Percentiles rank a stretch among this genome's conserved stretches.
These are phyloP conservation scores for Heliconius erato DNA, from an alignment of 2,888 invertebrate genomes.

Conservation along the genomic window DNA sequence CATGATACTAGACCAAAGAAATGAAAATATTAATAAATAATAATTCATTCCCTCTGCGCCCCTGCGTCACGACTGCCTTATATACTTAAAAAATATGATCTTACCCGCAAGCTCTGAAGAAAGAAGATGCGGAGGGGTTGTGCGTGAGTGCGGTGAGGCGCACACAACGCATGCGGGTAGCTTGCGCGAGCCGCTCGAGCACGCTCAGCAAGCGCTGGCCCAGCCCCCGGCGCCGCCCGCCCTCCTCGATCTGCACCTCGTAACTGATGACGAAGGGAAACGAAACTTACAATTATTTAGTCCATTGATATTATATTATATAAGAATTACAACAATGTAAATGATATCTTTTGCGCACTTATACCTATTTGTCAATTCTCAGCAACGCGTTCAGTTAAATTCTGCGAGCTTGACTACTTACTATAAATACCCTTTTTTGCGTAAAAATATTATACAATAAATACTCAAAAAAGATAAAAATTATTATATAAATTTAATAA, in stretches of 20 bases:
- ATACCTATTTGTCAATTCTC: not conserved
- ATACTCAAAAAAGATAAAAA: no score
- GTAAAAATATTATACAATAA: no score
- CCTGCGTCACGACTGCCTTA: no score
- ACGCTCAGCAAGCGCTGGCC: conserved; percentile 93
- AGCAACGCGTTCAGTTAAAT: no score
- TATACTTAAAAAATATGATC: conserved; percentile 48
- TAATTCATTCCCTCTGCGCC: no score
- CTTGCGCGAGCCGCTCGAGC: conserved; percentile 90
- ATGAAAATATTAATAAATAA: no score
- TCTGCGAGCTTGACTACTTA: no score
- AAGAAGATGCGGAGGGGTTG: conserved; percentile 89
- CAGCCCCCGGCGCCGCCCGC: conserved; percentile 90
- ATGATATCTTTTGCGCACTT: not conserved
- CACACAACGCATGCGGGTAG: conserved; percentile 92
- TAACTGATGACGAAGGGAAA: conserved; percentile 85
- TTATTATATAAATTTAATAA: no score
- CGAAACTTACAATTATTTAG: not conserved
- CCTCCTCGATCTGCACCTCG: conserved; percentile 93
- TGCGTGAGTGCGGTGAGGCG: conserved; percentile 93
- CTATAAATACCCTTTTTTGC: no score
- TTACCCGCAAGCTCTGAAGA: conserved; percentile 92
- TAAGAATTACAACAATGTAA: no score
- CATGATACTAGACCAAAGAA: no score
- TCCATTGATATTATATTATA: not conserved